Evolutionary conservation across 2,797 vertebrate genomes (phyloP).

Genomic region (Erethizon dorsatum): DNA sequence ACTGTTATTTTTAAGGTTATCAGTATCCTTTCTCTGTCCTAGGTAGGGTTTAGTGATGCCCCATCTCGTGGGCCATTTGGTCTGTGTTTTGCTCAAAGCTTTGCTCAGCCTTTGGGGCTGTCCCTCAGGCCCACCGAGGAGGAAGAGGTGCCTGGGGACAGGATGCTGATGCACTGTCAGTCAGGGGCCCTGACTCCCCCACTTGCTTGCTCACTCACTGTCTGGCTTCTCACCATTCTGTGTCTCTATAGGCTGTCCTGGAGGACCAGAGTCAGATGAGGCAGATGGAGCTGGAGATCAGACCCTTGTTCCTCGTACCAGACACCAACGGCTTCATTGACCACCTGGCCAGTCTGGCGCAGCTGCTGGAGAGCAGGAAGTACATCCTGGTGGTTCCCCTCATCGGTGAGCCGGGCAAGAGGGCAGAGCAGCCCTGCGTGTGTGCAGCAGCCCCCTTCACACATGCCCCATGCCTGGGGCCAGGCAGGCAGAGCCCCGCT

Average conservation of each 20-base stretch:
- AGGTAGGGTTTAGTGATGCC: neutral
- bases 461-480: constrained; percentile 39
- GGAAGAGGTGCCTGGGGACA: neutral
- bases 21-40: neutral
- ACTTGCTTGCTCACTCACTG: neutral
- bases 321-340: constrained; percentile 99
- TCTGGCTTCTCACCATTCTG: constrained; percentile 73
- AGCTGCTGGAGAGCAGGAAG: constrained; percentile 93
- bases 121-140: neutral
- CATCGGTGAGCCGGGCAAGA: constrained; percentile 93
- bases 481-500: constrained; percentile 66
- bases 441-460: constrained; percentile 55
- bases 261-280: constrained; percentile 94
- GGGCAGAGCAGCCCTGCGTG: constrained; percentile 11
- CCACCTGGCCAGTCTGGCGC: constrained; percentile 94
- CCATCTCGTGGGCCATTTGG: neutral
- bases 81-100: neutral
- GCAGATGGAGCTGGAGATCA: constrained; percentile 97
- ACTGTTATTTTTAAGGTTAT: constrained; percentile 21
- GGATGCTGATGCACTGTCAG: constrained; percentile 73
- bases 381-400: constrained; percentile 98
- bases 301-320: constrained; percentile 96
- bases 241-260: constrained; percentile 94
- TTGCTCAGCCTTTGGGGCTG: constrained; percentile 15
- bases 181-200: constrained; percentile 28